Evolutionary conservation across 2,888 invertebrate species (phyloP), one percentile per base, ranked within the genome.

Genomic region (Agrotis ipsilon): DNA sequence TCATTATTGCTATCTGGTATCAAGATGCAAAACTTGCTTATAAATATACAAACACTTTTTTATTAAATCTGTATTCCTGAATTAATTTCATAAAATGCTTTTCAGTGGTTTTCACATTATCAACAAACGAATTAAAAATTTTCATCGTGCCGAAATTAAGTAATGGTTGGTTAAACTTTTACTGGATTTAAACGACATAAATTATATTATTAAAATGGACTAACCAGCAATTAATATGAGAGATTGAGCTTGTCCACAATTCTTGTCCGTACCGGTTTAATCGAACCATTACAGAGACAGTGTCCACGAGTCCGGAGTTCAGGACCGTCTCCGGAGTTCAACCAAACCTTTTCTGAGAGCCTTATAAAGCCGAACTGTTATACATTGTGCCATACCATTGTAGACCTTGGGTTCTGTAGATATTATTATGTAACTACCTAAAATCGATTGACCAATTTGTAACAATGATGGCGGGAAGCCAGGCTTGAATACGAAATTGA

Each of bases 401-500:
- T 21, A 32, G 14, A 65, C 0, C 9, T 18, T 46, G 9, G n/a
- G 11, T 13, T 39, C 32, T 13, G 2, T 66, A n/a, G 14, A 18
- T 18, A 54, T 18, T 18, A 54, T 18, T 18, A 27, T 18, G 18
- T 3, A 52, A 7, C 13, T 32, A 27, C 19, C 27, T 27, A 39
- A 51, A 45, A 58, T 52, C n/a, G 39, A 68, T 61, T 49, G 24
- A 6, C 24, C 24, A 63, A 59, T 68, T 60, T 49, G 54, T 19
- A 43, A 49, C 24, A 52, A 60, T 55, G 21, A 49, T 58, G 19
- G 16, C 54, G 18, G 18, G 19, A 46, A 49, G n/a, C n/a, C 14
- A 13, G 43, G 14, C 16, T 80, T 62, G 61, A 75, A 65, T 70
- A 11, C 61, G 13, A 54, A 68, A 65, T n/a, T 61, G 32, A 43